phyloP scores from a whole-genome alignment of 2,888 invertebrate species.

The Saturnia pavonia region DNA sequence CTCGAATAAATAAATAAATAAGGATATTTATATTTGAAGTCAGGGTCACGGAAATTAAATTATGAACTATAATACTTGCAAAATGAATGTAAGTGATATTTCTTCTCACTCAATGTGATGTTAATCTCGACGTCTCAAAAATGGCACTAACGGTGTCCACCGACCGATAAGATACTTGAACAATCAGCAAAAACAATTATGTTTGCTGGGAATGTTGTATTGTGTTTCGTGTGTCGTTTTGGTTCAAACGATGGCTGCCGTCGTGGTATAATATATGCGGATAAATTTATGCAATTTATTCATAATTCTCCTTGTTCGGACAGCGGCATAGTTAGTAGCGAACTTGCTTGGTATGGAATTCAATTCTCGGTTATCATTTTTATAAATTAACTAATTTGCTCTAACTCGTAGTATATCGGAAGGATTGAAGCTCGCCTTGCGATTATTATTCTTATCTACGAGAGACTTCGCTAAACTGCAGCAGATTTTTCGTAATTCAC shows the following conservation, averaged over 20 bases:
- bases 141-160: slow-evolving; percentile 74
- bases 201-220: slow-evolving; percentile 66
- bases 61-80: slow-evolving; percentile 8
- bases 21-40: not conserved
- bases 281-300: slow-evolving; percentile 79
- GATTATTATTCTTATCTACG: not conserved
- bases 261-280: slow-evolving; percentile 65
- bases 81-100: slow-evolving; percentile 11
- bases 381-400: not conserved
- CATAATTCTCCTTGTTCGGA: slow-evolving; percentile 51
- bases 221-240: slow-evolving; percentile 57
- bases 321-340: slow-evolving; percentile 17
- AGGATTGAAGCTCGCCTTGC: not conserved
- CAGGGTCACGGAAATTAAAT: slow-evolving; percentile 7
- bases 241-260: slow-evolving; percentile 54
- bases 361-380: slow-evolving; percentile 24
- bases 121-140: slow-evolving; percentile 51
- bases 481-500: not conserved
- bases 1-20: not conserved
- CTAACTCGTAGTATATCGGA: not conserved
- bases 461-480: not conserved
- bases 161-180: slow-evolving; percentile 60
- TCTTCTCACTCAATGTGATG: slow-evolving; percentile 29
- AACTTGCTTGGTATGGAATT: slow-evolving; percentile 20
- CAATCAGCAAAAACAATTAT: slow-evolving; percentile 76